Percentiles rank a stretch among this genome's conserved stretches.
phyloP scores from a whole-genome alignment of 2,113 vertebrate genomes.

The Microtus pennsylvanicus region DNA sequence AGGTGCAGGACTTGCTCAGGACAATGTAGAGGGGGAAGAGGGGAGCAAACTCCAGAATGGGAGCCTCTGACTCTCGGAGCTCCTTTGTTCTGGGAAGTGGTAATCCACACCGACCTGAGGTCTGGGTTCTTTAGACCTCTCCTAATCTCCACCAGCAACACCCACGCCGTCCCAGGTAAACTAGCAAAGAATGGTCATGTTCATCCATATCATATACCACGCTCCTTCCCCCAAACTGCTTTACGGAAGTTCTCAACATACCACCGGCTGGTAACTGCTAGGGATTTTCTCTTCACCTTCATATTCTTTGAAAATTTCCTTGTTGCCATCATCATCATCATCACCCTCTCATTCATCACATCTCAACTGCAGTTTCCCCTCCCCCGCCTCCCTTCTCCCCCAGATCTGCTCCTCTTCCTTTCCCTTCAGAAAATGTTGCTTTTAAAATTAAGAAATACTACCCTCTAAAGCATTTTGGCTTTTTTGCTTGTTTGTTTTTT shows the following conservation, averaged over 20 bases:
- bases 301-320: neutral
- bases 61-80: neutral
- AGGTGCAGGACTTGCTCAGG: constrained; percentile 1
- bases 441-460: constrained; percentile 40
- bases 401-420: neutral
- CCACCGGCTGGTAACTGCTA: neutral
- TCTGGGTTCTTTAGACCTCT: neutral
- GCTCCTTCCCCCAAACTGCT: neutral
- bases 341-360: neutral
- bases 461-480: neutral
- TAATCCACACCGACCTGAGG: neutral
- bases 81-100: neutral
- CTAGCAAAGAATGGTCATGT: neutral
- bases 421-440: neutral
- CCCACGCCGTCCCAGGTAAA: constrained; percentile 1
- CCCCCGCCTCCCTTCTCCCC: neutral
- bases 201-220: neutral
- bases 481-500: neutral
- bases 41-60: neutral
- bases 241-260: constrained; percentile 11
- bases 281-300: neutral
- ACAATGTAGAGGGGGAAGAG: no score
- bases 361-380: neutral
- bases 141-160: neutral
- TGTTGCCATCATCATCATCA: neutral